Evolutionary conservation across 2,797 vertebrate genomes (phyloP), one percentile per base, ranked within the genome.

Genomic region (Cyclura pinguis): DNA sequence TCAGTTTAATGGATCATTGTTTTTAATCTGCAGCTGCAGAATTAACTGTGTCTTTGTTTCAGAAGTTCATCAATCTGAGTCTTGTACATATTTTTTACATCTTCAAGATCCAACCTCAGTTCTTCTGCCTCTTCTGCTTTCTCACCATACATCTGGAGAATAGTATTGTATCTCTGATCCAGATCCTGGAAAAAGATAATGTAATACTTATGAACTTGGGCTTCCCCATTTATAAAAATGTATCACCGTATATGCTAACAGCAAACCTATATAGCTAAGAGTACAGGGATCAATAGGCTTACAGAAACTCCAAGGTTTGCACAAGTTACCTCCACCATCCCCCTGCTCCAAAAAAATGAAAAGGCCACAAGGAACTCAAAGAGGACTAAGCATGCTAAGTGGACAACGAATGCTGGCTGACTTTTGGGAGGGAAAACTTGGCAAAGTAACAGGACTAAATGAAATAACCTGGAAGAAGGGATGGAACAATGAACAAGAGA

Each of bases 31-130:
- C 84, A 90, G 82, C 91, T 95, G 88, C 88, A 92, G 8, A 42
- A 94, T 90, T 86, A 94, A 85, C 96, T 97, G 32, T 97, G 97
- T 59, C 97, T 97, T 88, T 98, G 97, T 95, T 98, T 97, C 91
- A 99, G 95, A 93, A 99, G 98, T 96, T 99, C 99, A 91, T 99
- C 99, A 91, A 99, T 99, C 95, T 99, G 99, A 87, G 97, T 98
- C 97, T 99, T 99, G 95, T 99, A 99, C 99, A 99, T 99, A 95
- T 98, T 99, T 96, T 99, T 99, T 86, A 99, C 99, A 96, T 99
- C 99, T 96, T 99, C 98, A 2, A 99, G 98, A 95, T 99, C 99
- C 84, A 99, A 97, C 22, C 98, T 97, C 74, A 99, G 97, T 84
- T 99, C 99, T 94, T 99, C 98, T 1, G 99, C 98, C 93, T 99